These are phyloP conservation scores for Saguinus midas DNA, from an alignment of 2,113 vertebrate species.

Conservation along the genomic window DNA sequence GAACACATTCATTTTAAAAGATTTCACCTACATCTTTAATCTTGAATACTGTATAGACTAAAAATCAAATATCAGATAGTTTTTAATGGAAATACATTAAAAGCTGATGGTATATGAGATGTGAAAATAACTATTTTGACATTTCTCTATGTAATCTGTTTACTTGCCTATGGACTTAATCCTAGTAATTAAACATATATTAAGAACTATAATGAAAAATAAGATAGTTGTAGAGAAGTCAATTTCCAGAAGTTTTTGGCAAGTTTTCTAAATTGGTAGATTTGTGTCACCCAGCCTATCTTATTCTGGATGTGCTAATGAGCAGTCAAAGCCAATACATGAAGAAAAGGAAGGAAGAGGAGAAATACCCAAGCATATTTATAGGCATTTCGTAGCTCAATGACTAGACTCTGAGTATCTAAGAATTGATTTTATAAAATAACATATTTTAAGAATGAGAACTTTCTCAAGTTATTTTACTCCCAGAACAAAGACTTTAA, in stretches of 20 bases:
- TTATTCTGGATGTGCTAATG: conserved; percentile 22
- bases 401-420: conserved; percentile 23
- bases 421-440: conserved; percentile 56
- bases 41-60: not conserved
- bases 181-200: conserved; percentile 39
- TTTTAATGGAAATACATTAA: not conserved
- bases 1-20: not conserved
- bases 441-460: conserved; percentile 52
- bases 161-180: conserved; percentile 11
- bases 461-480: conserved; percentile 57
- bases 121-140: not conserved
- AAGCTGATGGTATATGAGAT: not conserved
- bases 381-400: conserved; percentile 39
- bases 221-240: not conserved
- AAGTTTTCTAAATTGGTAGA: conserved; percentile 23
- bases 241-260: conserved; percentile 32
- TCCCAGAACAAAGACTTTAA: conserved; percentile 55
- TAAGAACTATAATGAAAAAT: conserved; percentile 46
- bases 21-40: not conserved
- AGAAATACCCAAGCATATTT: conserved; percentile 21
- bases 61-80: not conserved
- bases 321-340: not conserved
- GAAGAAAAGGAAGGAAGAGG: not conserved
- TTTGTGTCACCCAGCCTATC: not conserved
- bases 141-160: conserved; percentile 1